Evolutionary conservation across 2,888 invertebrate species (phyloP).

Genomic region (Papilio demoleus): DNA sequence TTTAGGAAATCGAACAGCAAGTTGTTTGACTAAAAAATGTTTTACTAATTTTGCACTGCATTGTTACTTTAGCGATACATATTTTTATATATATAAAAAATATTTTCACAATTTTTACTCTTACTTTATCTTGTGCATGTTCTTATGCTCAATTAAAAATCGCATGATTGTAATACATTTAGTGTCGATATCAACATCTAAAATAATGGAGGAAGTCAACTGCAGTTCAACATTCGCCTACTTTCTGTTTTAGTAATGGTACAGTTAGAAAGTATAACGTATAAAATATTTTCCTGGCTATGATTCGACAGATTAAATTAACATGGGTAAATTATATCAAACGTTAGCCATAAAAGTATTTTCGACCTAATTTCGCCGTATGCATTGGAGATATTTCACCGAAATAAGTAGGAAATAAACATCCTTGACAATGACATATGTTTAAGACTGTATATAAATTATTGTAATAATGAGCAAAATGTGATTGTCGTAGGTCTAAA

Average conservation of each 20-base stretch:
- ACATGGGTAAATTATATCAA: too few species aligned
- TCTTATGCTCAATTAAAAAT: slow-evolving; percentile 6
- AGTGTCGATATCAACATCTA: slow-evolving; percentile 17
- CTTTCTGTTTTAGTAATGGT: slow-evolving; percentile 33
- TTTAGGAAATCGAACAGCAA: too few species aligned
- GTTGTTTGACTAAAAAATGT: neutral
- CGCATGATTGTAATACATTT: slow-evolving; percentile 21
- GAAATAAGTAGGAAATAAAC: too few species aligned
- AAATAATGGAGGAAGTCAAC: slow-evolving; percentile 6
- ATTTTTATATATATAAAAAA: neutral
- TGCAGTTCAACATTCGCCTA: slow-evolving; percentile 14
- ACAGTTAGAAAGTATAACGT: neutral
- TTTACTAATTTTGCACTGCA: neutral
- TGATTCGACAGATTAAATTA: neutral
- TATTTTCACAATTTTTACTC: slow-evolving; percentile 12
- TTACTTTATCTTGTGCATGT: neutral
- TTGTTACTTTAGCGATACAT: neutral
- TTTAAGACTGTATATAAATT: too few species aligned
- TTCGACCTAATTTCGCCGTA: too few species aligned
- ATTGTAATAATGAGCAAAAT: neutral
- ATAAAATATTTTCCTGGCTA: neutral
- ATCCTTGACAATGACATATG: too few species aligned
- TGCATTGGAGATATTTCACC: too few species aligned
- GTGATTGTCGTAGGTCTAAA: slow-evolving; percentile 65
- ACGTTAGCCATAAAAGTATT: too few species aligned